Evolutionary conservation across 2,797 vertebrate species (phyloP).

Genomic region (Cirrhinus molitorella): DNA sequence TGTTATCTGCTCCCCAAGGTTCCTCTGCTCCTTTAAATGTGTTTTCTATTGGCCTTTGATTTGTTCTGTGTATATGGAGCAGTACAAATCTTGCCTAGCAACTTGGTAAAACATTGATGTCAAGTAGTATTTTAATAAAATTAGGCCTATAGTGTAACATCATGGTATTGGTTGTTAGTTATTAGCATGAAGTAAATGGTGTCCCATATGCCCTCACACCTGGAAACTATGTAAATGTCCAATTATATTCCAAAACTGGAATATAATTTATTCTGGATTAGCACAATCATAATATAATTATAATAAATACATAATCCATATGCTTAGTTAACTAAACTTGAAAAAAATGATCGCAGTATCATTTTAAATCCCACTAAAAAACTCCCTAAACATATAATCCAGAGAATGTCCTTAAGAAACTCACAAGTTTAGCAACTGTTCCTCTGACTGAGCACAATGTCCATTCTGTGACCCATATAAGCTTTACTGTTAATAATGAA

Average conservation of each 20-base stretch:
- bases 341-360: not conserved
- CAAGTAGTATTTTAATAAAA: not conserved
- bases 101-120: not conserved
- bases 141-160: not conserved
- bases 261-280: not conserved
- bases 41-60: not conserved
- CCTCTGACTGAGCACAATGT: not conserved
- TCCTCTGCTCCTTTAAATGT: not conserved
- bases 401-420: not conserved
- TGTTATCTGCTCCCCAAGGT: not conserved
- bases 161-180: not conserved
- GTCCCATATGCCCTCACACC: too few species aligned
- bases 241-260: not conserved
- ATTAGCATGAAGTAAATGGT: not conserved
- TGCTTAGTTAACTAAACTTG: not conserved
- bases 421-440: not conserved
- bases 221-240: not conserved
- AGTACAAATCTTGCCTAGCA: not conserved
- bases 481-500: slow-evolving; percentile 41
- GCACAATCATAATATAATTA: not conserved
- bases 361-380: not conserved
- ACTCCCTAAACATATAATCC: not conserved
- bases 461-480: not conserved
- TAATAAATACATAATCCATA: too few species aligned
- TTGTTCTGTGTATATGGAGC: not conserved